phyloP scores from a whole-genome alignment of 2,797 vertebrate species.

The Scarus forsteni region DNA sequence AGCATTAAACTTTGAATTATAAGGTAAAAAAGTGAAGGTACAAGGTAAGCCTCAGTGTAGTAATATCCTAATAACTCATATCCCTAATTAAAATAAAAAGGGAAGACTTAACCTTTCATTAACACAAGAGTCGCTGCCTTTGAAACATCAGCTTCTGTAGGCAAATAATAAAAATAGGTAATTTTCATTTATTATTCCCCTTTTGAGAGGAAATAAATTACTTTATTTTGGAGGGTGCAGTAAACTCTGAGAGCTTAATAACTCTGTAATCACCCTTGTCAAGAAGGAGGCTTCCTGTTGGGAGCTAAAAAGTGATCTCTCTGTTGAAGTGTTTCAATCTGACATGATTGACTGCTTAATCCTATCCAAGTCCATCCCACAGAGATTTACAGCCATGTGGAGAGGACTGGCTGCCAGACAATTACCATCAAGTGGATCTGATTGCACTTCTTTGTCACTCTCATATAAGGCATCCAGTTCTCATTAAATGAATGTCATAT shows the following conservation, averaged over 20 bases:
- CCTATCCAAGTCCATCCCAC: conserved; percentile 50
- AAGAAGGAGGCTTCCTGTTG: conserved; percentile 25
- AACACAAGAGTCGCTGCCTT: neutral
- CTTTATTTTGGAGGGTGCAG: conserved; percentile 2
- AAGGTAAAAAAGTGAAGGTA: neutral
- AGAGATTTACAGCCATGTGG: conserved; percentile 57
- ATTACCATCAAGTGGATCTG: conserved; percentile 79
- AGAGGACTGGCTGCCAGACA: conserved; percentile 66
- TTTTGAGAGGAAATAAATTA: neutral
- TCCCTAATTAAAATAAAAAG: neutral
- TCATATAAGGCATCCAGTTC: conserved; percentile 78
- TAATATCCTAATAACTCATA: neutral
- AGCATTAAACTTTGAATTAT: neutral
- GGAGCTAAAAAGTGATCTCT: conserved; percentile 50
- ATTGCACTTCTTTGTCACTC: conserved; percentile 72
- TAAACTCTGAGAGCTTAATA: conserved; percentile 22
- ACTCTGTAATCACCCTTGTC: conserved; percentile 32
- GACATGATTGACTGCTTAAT: conserved; percentile 59
- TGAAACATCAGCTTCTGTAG: neutral
- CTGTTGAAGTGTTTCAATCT: conserved; percentile 58
- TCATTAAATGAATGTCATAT: conserved; percentile 80
- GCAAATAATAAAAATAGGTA: neutral
- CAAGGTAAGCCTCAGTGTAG: neutral
- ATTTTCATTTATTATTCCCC: neutral
- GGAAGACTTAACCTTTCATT: neutral